Base-by-base conservation (phyloP, 2,797 vertebrate genomes). In the Oreochromis grahami region DNA sequence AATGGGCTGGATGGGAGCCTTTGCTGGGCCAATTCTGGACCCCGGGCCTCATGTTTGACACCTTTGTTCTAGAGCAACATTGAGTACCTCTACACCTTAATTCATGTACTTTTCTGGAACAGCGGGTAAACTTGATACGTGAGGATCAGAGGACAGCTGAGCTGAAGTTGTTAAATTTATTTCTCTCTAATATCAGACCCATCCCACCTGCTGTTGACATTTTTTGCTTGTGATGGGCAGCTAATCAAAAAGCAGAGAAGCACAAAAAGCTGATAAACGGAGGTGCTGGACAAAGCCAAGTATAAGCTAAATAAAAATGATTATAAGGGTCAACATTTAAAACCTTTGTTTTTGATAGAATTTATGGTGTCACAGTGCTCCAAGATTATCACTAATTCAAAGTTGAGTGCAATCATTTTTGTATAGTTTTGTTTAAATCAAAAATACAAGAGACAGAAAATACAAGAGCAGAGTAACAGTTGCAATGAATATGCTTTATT, bases 401-500 rank as follows among this genome's bases (percentile, higher is more conserved):
- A 24, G 36, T 68, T 24, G 63, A 68, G 13, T 70, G 19, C 38
- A 43, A 24, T 21, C 36, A 68, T 38, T 15, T 24, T 68, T 43
- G 38, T 24, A 43, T 26, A 68, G 63, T 10, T 24, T 68, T 26
- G 38, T 24, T 70, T 26, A 70, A 70, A 24, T 17, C 21, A 70
- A 43, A 41, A n/a, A n/a, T n/a, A n/a, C n/a, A n/a, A n/a, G n/a
- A 58, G 12, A 78, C 77, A 29, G 65, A 45, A 72, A 72, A 72
- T 19, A 50, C 26, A 43, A 51, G 52, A 82, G 63, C 76, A 14
- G 48, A 68, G 5, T 79, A 82, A 89, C 83, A 87, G 96, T 96
- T 98, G 98, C 95, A 97, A 97, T 98, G 97, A 98, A 98, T 98
- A 97, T 97, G 97, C 93, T 99, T 98, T 98, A 98, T 98, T 98